phyloP scores from a whole-genome alignment of 2,888 invertebrate species.

The Rhopalosiphum nymphaeae region DNA sequence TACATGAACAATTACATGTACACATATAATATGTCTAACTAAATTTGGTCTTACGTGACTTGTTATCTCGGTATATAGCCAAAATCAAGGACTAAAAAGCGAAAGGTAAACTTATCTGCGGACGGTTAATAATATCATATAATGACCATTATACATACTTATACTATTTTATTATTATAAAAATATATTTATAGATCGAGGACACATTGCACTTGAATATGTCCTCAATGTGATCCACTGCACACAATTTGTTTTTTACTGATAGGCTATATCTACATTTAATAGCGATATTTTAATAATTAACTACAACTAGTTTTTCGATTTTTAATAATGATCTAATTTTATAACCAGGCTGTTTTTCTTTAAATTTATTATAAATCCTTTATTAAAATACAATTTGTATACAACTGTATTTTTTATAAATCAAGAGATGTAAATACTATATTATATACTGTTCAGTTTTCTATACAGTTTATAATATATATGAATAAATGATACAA shows the following conservation, averaged over 20 bases:
- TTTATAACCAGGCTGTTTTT: neutral
- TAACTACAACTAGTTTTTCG: neutral
- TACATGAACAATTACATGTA: neutral
- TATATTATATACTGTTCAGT: neutral
- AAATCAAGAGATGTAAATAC: neutral
- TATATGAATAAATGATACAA: neutral
- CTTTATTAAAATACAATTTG: neutral
- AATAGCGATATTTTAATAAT: neutral
- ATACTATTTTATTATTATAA: neutral
- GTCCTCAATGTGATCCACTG: neutral
- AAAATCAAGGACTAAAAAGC: slow-evolving; percentile 58
- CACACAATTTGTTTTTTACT: neutral
- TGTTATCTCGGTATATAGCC: slow-evolving; percentile 10
- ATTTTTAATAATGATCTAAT: neutral
- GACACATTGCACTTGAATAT: neutral
- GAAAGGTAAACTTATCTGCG: slow-evolving; percentile 37
- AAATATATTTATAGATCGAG: slow-evolving; percentile 42
- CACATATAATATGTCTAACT: neutral
- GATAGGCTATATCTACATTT: neutral
- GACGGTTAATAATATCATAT: neutral
- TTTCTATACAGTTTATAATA: neutral
- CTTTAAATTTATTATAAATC: neutral
- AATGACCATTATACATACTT: neutral
- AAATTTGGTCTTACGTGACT: slow-evolving; percentile 46
- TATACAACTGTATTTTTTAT: neutral